Base-by-base conservation (phyloP, 2,113 vertebrate genomes). In the Oxyruncus cristatus region DNA sequence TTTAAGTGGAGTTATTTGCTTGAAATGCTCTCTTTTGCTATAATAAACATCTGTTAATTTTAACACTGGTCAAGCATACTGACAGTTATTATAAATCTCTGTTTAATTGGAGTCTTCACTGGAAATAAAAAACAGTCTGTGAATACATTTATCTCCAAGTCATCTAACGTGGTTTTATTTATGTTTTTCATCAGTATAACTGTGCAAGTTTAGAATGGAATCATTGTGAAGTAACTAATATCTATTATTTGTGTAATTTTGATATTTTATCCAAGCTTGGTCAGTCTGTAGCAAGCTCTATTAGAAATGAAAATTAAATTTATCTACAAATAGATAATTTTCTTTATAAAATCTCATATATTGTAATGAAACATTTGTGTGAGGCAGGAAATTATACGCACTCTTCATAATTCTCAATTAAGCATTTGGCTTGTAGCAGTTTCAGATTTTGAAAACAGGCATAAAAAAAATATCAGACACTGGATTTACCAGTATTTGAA, bases 1-100 rank as follows among this genome's bases (percentile, higher is more conserved):
- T 92, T 88, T 90, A 95, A 97, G 32, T 89, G 74, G 39, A 92
- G 89, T 90, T 94, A 88, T 93, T 95, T 97, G 67, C 72, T 96
- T 88, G 80, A 88, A 97, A 92, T 76, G n/a, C 35, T 67, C 85
- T 89, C 67, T 95, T 95, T 78, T 75, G 74, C 47, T 93, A 90
- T 65, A 94, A 95, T 59, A 94, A 93, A 74, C 71, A 70, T 76
- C 81, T 93, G 55, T 67, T 95, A 90, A 76, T 86, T 94, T 95
- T 97, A 92, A 93, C 59, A 33, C 47, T 78, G 71, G 72, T 90
- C 55, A 95, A 68, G 81, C n/a, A 63, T 46, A 62, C 22, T 37
- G 42, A 65, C 53, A 79, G 79, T 81, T 82, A 56, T 76, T 41
- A 4, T 63, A 77, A 94, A 44, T 65, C 11, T 22, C 23, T 5